Percentiles rank a stretch among this genome's conserved stretches.
Conservation (phyloP, 2,888 invertebrate genomes). For the Chloromyia formosa region DNA sequence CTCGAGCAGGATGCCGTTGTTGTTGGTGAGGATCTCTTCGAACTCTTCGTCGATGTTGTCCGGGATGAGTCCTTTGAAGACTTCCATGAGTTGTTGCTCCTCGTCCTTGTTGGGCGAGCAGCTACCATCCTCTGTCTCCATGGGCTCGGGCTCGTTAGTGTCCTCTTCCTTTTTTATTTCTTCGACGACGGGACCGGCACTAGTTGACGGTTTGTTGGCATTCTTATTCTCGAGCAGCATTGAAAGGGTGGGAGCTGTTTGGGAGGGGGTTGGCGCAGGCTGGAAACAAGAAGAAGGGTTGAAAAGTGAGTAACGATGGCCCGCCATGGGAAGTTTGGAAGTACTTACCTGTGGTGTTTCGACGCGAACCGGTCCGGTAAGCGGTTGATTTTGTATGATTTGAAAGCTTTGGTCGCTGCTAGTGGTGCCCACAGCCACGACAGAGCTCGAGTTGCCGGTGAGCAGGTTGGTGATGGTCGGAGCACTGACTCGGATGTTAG, state of each 20-base stretch:
- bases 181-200: background rate
- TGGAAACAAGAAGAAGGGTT: conserved; percentile 44
- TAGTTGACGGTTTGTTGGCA: conserved; percentile 48
- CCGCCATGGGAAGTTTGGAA: background rate
- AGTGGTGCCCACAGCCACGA: conserved; percentile 44
- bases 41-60: conserved; percentile 62
- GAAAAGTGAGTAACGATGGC: background rate
- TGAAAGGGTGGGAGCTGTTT: conserved; percentile 78
- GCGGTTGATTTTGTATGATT: conserved; percentile 58
- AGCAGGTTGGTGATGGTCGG: conserved; percentile 64
- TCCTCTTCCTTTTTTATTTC: conserved; percentile 24
- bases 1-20: conserved; percentile 54
- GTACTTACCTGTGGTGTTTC: conserved; percentile 38
- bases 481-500: conserved; percentile 57
- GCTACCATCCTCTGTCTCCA: conserved; percentile 53
- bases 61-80: conserved; percentile 58
- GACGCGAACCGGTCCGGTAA: conserved; percentile 57
- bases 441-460: conserved; percentile 58
- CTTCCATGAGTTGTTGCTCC: conserved; percentile 60
- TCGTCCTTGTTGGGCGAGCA: conserved; percentile 57
- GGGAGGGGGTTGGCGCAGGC: conserved; percentile 69
- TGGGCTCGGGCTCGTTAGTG: conserved; percentile 51
- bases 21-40: conserved; percentile 58
- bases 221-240: conserved; percentile 73
- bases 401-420: conserved; percentile 51